Evolutionary conservation across 2,888 invertebrate species (phyloP).

Genomic region (Mesorhabditis sp.): DNA sequence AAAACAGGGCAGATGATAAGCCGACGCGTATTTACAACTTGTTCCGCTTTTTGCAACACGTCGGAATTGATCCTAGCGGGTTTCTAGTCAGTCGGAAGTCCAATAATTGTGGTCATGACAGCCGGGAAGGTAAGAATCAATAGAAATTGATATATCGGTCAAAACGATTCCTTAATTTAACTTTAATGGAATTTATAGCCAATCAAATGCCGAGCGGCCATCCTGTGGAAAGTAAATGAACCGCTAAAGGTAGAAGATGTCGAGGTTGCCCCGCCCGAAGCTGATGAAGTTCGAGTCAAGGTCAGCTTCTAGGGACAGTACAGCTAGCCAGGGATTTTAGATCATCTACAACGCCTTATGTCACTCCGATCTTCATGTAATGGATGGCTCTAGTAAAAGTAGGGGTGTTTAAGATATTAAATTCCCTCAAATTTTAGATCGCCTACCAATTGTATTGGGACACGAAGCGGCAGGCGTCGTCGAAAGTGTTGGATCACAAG

Average conservation of each 20-base stretch:
- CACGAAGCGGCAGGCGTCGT: not conserved
- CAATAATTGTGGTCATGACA: no score
- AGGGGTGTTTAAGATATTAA: not conserved
- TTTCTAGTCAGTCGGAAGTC: no score
- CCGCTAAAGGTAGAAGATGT: not conserved
- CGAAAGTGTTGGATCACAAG: not conserved
- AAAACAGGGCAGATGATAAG: no score
- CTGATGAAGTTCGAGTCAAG: not conserved
- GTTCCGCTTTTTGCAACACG: no score
- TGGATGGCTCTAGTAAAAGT: not conserved
- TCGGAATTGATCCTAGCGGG: no score
- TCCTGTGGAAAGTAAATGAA: not conserved
- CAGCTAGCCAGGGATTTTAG: not conserved
- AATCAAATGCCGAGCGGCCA: constrained; percentile 2
- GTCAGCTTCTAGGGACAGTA: not conserved
- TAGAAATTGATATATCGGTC: no score
- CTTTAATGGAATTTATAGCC: not conserved
- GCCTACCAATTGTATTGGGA: constrained; percentile 2
- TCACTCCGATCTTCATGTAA: constrained; percentile 3
- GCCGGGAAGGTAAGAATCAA: no score
- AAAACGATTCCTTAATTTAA: not conserved
- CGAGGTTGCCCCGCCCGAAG: not conserved
- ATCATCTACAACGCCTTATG: not conserved
- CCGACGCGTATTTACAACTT: no score
- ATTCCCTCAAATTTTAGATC: not conserved